phyloP scores from a whole-genome alignment of 2,797 vertebrate genomes.

The Eidolon dupreanum region DNA sequence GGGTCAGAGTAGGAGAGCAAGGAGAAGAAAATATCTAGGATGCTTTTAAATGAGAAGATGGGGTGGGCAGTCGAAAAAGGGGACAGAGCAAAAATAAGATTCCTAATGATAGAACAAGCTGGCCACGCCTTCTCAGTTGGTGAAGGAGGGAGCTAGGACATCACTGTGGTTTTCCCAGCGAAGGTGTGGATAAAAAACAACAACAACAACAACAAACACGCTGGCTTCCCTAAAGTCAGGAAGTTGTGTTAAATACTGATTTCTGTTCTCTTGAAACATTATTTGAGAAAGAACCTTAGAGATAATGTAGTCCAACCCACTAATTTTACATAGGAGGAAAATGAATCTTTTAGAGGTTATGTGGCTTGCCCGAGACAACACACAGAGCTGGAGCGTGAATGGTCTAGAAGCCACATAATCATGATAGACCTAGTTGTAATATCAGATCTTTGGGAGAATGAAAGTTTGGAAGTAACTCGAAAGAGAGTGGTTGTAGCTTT shows the following conservation, averaged over 20 bases:
- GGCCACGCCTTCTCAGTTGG: not conserved
- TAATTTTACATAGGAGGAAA: not conserved
- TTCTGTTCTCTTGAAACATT: conserved; percentile 25
- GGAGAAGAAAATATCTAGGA: not conserved
- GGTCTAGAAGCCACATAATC: not conserved
- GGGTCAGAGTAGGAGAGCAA: not conserved
- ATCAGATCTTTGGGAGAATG: not conserved
- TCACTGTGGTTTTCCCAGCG: not conserved
- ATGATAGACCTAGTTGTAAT: not conserved
- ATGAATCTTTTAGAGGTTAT: not conserved
- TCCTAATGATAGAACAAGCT: not conserved
- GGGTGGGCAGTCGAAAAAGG: not conserved
- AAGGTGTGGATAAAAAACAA: not conserved
- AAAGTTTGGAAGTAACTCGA: not conserved
- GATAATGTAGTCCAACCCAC: not conserved
- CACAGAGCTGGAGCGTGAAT: not conserved
- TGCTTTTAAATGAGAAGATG: not conserved
- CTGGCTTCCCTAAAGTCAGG: not conserved
- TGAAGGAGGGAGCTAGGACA: not conserved
- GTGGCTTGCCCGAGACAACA: not conserved
- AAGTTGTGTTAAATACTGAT: not conserved
- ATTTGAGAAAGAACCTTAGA: not conserved
- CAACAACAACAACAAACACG: no score
- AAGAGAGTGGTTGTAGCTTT: not conserved
- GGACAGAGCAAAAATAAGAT: not conserved